Evolutionary conservation across 2,888 invertebrate species (phyloP).

Genomic region (Mactromeris polynyma): DNA sequence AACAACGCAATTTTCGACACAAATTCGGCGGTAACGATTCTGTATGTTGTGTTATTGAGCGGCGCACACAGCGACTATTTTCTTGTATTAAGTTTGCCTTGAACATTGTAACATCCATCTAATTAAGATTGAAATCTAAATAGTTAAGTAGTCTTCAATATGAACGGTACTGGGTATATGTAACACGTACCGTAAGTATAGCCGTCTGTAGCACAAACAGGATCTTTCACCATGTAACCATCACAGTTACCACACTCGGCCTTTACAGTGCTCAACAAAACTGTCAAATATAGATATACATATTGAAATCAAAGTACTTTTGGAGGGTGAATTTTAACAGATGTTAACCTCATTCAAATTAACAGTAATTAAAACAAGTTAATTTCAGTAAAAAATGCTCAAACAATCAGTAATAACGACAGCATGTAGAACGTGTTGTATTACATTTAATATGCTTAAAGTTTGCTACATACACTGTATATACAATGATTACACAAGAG

Average conservation of each 20-base stretch:
- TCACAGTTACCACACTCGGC: constrained; percentile 4
- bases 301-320: too few relatives aligned
- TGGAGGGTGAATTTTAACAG: too few relatives aligned
- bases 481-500: too few relatives aligned
- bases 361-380: too few relatives aligned
- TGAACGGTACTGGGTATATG: too few relatives aligned
- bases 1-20: not conserved
- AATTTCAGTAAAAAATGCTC: too few relatives aligned
- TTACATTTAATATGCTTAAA: too few relatives aligned
- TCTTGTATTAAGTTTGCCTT: not conserved
- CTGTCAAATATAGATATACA: not conserved
- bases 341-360: too few relatives aligned
- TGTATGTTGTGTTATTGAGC: too few relatives aligned
- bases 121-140: not conserved
- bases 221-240: not conserved
- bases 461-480: too few relatives aligned
- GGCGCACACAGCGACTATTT: not conserved
- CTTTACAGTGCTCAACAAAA: constrained; percentile 4
- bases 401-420: too few relatives aligned
- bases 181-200: not conserved
- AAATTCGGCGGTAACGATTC: not conserved
- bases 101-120: not conserved
- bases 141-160: not conserved
- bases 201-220: constrained; percentile 13
- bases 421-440: too few relatives aligned